phyloP scores from a whole-genome alignment of 2,888 invertebrate genomes.

The Drosophila kanekoi region DNA sequence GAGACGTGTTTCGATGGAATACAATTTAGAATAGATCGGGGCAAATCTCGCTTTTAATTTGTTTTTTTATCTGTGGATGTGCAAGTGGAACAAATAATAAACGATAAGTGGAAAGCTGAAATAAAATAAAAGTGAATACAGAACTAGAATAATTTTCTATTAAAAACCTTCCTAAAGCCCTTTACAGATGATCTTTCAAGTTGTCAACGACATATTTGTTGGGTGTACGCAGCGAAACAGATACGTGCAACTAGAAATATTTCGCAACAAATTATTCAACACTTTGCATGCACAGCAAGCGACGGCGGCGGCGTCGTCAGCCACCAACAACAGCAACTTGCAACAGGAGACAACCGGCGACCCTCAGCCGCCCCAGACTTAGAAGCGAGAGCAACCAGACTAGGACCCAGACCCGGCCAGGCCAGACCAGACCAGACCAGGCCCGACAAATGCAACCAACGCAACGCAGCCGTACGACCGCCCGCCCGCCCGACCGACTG shows the following conservation, averaged over 20 bases:
- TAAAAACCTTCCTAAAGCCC: not conserved
- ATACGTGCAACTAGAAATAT: constrained; percentile 78
- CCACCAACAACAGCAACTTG: constrained; percentile 6
- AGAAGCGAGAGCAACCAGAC: constrained; percentile 12
- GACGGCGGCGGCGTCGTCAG: constrained; percentile 12
- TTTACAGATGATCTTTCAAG: not conserved
- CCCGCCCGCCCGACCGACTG: constrained; percentile 34
- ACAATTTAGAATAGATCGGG: no score
- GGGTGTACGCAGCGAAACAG: constrained; percentile 52
- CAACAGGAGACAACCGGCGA: constrained; percentile 56
- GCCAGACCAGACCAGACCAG: constrained; percentile 6
- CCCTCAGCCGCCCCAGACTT: constrained; percentile 58
- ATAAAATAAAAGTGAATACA: no score
- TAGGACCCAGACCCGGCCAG: constrained; percentile 13
- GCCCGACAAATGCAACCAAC: constrained; percentile 1
- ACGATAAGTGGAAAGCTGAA: no score
- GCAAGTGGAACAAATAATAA: no score
- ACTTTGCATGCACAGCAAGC: constrained; percentile 77
- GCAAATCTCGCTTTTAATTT: no score
- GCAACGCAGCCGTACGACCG: constrained; percentile 7
- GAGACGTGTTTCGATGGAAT: no score
- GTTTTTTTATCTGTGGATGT: no score
- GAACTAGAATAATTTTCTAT: not conserved
- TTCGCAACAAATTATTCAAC: constrained; percentile 83
- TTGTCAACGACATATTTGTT: constrained; percentile 40